Percentiles rank a stretch among this genome's conserved stretches.
phyloP scores from a whole-genome alignment of 2,888 invertebrate species.

The Drosophila ustulata region DNA sequence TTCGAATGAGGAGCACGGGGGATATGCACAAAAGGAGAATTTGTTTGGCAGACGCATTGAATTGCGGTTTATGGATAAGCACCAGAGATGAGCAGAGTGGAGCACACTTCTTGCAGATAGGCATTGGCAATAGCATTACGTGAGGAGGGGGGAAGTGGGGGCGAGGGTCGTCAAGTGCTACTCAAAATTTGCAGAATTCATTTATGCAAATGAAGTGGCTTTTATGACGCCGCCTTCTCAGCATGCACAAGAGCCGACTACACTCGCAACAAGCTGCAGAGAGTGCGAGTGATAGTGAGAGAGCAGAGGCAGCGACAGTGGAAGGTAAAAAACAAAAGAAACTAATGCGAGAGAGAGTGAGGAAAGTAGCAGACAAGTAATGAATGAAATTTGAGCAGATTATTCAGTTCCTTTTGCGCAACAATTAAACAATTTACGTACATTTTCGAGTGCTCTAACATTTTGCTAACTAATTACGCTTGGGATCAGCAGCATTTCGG shows the following conservation, averaged over 20 bases:
- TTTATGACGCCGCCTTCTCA: conserved; percentile 56
- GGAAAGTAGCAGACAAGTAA: conserved; percentile 54
- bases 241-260: conserved; percentile 25
- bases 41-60: conserved; percentile 74
- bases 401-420: conserved; percentile 74
- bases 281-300: neutral
- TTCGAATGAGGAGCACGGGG: neutral
- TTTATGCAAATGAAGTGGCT: conserved; percentile 80
- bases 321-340: conserved; percentile 16
- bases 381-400: conserved; percentile 76
- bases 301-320: neutral
- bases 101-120: conserved; percentile 12
- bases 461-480: conserved; percentile 75
- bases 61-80: conserved; percentile 71
- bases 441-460: conserved; percentile 63
- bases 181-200: conserved; percentile 79
- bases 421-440: conserved; percentile 79
- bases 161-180: conserved; percentile 58
- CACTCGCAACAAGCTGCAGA: conserved; percentile 6
- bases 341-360: conserved; percentile 10
- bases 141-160: conserved; percentile 1
- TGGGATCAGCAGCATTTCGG: conserved; percentile 31
- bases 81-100: conserved; percentile 11
- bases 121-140: conserved; percentile 47
- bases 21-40: conserved; percentile 33